Conservation (phyloP, 2,797 vertebrate species). For the Avahi laniger region DNA sequence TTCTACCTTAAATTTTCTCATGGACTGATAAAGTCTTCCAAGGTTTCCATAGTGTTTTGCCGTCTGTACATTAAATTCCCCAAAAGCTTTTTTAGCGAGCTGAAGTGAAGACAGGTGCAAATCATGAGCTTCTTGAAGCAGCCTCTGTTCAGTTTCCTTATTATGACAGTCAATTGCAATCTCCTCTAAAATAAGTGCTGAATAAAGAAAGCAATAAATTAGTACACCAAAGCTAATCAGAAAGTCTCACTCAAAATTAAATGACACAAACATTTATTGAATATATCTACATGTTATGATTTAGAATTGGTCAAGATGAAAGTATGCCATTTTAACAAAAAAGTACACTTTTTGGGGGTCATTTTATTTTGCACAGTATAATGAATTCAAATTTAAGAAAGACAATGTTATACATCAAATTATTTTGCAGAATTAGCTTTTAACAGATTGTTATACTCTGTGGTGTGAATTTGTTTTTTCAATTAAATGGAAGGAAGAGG, state of each 20-base stretch:
- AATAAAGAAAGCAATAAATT: constrained; percentile 52
- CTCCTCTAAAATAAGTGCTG: constrained; percentile 98
- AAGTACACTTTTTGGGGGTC: neutral
- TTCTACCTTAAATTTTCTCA: constrained; percentile 98
- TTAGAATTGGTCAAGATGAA: constrained; percentile 50
- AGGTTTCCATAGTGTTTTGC: constrained; percentile 99
- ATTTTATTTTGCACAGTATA: constrained; percentile 35
- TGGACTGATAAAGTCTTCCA: constrained; percentile 98
- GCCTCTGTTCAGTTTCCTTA: constrained; percentile 97
- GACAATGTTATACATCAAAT: neutral
- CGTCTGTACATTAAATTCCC: constrained; percentile 99
- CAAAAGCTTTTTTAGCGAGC: constrained; percentile 98
- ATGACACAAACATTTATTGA: neutral
- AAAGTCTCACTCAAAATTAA: constrained; percentile 41
- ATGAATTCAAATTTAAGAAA: constrained; percentile 46
- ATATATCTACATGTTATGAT: neutral
- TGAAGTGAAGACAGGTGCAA: constrained; percentile 98
- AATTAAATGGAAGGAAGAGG: neutral
- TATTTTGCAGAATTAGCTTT: constrained; percentile 30
- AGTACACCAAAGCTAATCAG: neutral
- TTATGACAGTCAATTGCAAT: constrained; percentile 99
- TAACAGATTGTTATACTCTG: neutral
- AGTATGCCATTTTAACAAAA: neutral
- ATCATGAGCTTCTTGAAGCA: constrained; percentile 98
- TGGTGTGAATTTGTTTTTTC: neutral